Evolutionary conservation across 2,888 invertebrate genomes (phyloP), one percentile per base, ranked within the genome.

Genomic region (Coremacera marginata): DNA sequence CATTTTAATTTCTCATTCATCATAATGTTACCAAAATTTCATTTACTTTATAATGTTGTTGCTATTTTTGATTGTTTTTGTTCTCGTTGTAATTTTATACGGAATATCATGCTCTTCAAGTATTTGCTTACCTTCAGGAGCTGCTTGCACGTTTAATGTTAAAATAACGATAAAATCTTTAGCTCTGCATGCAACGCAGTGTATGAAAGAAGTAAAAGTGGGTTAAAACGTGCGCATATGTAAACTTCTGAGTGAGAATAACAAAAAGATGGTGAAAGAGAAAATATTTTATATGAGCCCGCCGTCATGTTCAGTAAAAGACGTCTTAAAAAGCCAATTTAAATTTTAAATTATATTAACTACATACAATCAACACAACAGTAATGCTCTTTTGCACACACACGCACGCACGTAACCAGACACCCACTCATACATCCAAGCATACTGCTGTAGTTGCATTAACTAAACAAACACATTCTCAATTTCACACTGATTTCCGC

Each of bases 341-440:
- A 85, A 85, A 85, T 85, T 85, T 84, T 83, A 84, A 85, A 85
- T 84, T 85, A 85, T 84, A 84, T 84, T 85, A 85, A 84, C 84
- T 84, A 83, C 84, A 84, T 80, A 80, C 82, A 80, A 60, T 31
- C 22, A 60, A n/a, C 60, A 60, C 49, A 19, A 5, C 37, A 49
- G 25, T 31, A 34, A 31, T 11, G 25, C 22, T 27, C 25, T 9
- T 22, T 72, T 5, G 31, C 49, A 60, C 16, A 19, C 60, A 57
- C 60, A 57, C 71, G 22, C 57, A 8, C 3, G 5, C 19, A 44
- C 8, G 2, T 14, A 37, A 9, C 22, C 60, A 72, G 16, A 44
- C 27, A 19, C 22, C 7, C 25, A 62, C 60, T 14, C 62, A 22
- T 16, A 25, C 31, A 62, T 2, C 9, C 14, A n/a, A 9, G n/a